Evolutionary conservation across 2,113 vertebrate genomes (phyloP).

Genomic region (Indicator maculatus): DNA sequence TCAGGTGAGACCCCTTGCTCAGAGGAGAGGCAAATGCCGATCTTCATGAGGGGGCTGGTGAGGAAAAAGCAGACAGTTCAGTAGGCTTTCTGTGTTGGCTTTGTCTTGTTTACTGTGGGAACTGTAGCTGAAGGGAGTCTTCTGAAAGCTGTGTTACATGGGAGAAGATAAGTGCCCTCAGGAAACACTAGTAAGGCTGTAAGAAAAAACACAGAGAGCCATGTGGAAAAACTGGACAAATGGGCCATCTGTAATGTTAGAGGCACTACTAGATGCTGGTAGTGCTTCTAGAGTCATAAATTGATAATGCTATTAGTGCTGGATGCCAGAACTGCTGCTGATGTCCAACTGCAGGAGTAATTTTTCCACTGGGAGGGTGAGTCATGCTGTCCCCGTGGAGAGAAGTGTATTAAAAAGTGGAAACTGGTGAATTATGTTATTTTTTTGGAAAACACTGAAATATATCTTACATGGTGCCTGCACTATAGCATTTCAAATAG

Average conservation of each 20-base stretch:
- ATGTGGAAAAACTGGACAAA: constrained; percentile 15
- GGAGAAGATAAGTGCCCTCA: neutral
- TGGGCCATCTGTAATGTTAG: constrained; percentile 35
- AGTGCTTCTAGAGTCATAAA: constrained; percentile 54
- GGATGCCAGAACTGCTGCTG: constrained; percentile 40
- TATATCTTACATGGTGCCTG: neutral
- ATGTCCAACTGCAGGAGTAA: constrained; percentile 45
- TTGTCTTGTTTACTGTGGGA: neutral
- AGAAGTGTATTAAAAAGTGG: constrained; percentile 52
- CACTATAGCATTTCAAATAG: constrained; percentile 10
- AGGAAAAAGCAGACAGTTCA: neutral
- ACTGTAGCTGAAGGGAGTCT: neutral
- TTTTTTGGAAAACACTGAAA: constrained; percentile 40
- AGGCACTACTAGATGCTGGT: constrained; percentile 28
- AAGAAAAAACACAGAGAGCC: neutral
- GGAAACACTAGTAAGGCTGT: constrained; percentile 25
- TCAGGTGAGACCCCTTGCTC: neutral
- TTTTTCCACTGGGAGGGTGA: constrained; percentile 58
- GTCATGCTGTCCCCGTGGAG: constrained; percentile 49
- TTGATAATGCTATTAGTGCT: constrained; percentile 61
- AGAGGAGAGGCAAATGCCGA: neutral
- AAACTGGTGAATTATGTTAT: constrained; percentile 50
- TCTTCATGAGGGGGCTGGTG: neutral
- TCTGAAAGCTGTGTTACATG: neutral
- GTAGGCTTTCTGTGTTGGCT: neutral